phyloP scores from a whole-genome alignment of 2,888 invertebrate species.

The Beris morrisii region DNA sequence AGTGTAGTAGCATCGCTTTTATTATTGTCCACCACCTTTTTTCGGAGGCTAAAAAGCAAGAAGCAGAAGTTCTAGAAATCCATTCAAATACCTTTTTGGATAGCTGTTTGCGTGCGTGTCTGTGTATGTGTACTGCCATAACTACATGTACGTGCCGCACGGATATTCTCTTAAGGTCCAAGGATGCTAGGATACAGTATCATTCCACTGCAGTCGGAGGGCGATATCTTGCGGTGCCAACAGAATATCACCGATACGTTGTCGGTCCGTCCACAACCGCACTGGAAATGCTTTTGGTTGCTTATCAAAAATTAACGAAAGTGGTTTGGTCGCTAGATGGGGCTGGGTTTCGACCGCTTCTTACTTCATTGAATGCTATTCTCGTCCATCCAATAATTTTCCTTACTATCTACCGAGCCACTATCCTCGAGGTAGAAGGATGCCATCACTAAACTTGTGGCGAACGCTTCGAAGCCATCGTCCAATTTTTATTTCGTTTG shows the following conservation, averaged over 20 bases:
- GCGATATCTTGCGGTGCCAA: slow-evolving; percentile 14
- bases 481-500: slow-evolving; percentile 12
- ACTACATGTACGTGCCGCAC: too few relatives aligned
- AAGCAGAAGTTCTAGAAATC: neutral
- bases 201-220: slow-evolving; percentile 7
- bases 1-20: slow-evolving; percentile 6
- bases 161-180: slow-evolving; percentile 14
- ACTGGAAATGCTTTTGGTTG: slow-evolving; percentile 12
- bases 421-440: neutral
- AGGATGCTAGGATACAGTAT: slow-evolving; percentile 1
- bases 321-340: slow-evolving; percentile 11
- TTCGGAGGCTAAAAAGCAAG: neutral
- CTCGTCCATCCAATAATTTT: slow-evolving; percentile 18
- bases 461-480: slow-evolving; percentile 12
- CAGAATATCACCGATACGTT: neutral
- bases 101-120: neutral
- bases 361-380: slow-evolving; percentile 17
- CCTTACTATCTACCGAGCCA: slow-evolving; percentile 3
- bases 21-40: slow-evolving; percentile 1
- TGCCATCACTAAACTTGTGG: slow-evolving; percentile 3
- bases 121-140: neutral
- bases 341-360: neutral
- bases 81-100: slow-evolving; percentile 2
- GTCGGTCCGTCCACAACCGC: slow-evolving; percentile 8
- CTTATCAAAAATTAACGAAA: slow-evolving; percentile 19